phyloP scores from a whole-genome alignment of 2,113 vertebrate species.

The Melanocharis versteri region DNA sequence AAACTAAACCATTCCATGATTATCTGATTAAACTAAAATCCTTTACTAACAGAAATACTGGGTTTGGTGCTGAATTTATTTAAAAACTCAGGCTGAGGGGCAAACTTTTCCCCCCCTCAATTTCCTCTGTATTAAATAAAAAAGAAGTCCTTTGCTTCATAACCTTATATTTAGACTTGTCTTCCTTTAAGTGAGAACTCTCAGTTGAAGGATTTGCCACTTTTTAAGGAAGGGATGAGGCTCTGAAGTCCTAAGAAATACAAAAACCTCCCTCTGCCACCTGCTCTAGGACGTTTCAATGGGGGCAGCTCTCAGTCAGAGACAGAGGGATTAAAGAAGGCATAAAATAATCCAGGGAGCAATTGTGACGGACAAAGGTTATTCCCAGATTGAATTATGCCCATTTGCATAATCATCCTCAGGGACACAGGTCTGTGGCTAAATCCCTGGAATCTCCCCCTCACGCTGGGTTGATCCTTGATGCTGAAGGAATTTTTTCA shows the following conservation, averaged over 20 bases:
- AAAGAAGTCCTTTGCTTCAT: background rate
- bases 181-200: background rate
- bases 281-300: background rate
- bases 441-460: background rate
- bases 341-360: background rate
- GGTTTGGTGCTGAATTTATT: background rate
- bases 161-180: background rate
- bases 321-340: background rate
- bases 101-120: rapidly evolving
- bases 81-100: background rate
- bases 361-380: background rate
- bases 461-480: rapidly evolving
- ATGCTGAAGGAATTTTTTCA: background rate
- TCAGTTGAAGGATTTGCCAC: background rate
- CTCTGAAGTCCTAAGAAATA: background rate
- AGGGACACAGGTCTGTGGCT: rapidly evolving
- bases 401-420: background rate
- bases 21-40: background rate
- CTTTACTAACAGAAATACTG: background rate
- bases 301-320: background rate
- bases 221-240: background rate
- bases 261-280: background rate
- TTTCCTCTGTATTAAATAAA: background rate
- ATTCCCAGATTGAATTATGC: background rate
- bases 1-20: background rate